Evolutionary conservation across 2,888 invertebrate species (phyloP).

Genomic region (Labia minor): DNA sequence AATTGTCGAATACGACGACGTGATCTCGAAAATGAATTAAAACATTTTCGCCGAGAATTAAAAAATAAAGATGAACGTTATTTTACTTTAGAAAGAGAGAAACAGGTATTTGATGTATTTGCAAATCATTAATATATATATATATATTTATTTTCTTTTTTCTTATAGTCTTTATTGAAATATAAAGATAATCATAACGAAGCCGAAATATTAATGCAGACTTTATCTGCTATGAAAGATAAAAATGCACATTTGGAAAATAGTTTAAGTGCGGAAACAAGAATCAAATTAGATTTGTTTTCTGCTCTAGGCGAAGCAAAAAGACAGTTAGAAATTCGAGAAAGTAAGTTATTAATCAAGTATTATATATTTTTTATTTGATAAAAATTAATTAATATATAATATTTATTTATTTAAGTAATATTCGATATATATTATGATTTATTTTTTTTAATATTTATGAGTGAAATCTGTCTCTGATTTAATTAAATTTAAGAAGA

Average conservation of each 20-base stretch:
- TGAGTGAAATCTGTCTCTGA: too few relatives aligned
- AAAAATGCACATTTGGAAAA: slow-evolving; percentile 86
- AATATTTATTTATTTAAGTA: too few relatives aligned
- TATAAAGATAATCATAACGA: slow-evolving; percentile 53
- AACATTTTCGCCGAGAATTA: slow-evolving; percentile 50
- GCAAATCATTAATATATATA: background rate
- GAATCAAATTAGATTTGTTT: slow-evolving; percentile 95
- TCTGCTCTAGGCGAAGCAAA: slow-evolving; percentile 93
- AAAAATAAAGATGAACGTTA: slow-evolving; percentile 54
- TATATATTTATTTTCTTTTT: background rate
- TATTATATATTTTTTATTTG: background rate
- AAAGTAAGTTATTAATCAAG: slow-evolving; percentile 61
- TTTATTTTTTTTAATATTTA: too few relatives aligned
- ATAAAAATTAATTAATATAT: slow-evolving; percentile 15
- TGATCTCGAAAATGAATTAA: slow-evolving; percentile 54
- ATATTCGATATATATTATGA: too few relatives aligned
- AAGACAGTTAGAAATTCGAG: slow-evolving; percentile 74
- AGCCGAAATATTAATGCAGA: slow-evolving; percentile 66
- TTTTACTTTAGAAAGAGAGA: slow-evolving; percentile 46
- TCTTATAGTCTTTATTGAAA: slow-evolving; percentile 39
- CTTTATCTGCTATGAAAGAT: slow-evolving; percentile 73
- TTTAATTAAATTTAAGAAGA: too few relatives aligned
- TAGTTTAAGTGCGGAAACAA: slow-evolving; percentile 89
- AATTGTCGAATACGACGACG: slow-evolving; percentile 50
- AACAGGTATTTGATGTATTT: slow-evolving; percentile 33